Percentiles rank a stretch among this genome's conserved stretches.
Evolutionary conservation across 2,797 vertebrate species (phyloP).

Genomic region (Moxostoma hubbsi): DNA sequence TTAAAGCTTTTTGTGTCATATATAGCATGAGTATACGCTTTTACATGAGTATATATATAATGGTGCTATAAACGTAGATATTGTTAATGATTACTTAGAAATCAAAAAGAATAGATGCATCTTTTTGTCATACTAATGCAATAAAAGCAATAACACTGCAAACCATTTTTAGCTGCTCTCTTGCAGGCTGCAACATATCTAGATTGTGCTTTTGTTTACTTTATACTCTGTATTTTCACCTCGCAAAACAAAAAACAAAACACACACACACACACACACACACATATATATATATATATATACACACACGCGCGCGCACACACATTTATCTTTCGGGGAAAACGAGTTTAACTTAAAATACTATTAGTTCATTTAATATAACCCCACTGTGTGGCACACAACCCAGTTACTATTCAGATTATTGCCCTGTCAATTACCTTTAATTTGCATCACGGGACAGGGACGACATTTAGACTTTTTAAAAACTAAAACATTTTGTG

Average conservation of each 20-base stretch:
- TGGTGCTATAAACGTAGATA: too few species aligned
- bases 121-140: neutral
- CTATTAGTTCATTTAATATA: constrained; percentile 9
- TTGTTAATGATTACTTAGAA: neutral
- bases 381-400: neutral
- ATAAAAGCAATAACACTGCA: neutral
- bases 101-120: neutral
- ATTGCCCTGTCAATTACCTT: constrained; percentile 15
- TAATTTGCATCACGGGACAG: neutral
- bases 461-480: neutral
- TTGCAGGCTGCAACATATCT: neutral
- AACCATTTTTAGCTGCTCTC: neutral
- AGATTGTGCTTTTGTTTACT: neutral
- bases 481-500: neutral
- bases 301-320: too few species aligned
- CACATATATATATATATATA: too few species aligned
- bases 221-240: neutral
- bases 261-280: too few species aligned
- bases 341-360: constrained; percentile 15
- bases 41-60: too few species aligned
- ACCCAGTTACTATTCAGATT: neutral
- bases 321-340: neutral
- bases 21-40: too few species aligned
- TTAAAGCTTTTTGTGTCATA: too few species aligned
- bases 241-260: neutral